Evolutionary conservation across 1,140 invertebrate species (phyloP).

Genomic region (Magallana gigas): DNA sequence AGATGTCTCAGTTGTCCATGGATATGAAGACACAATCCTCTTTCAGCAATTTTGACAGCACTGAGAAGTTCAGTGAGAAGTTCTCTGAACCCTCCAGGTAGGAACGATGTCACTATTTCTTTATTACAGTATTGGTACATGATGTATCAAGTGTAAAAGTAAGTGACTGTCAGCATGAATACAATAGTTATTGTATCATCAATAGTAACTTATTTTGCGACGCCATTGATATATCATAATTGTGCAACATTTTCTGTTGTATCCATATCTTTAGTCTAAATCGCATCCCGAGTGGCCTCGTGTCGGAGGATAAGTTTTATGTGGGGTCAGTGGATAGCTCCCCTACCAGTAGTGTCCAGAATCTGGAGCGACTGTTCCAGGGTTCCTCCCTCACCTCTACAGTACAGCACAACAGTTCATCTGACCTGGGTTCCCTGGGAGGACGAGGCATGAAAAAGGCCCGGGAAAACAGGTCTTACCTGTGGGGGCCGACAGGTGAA

Average conservation of each 20-base stretch:
- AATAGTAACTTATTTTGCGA: too few relatives aligned
- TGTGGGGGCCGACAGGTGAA: constrained; percentile 80
- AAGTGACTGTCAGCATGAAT: too few relatives aligned
- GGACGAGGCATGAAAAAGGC: neutral
- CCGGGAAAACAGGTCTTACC: constrained; percentile 58
- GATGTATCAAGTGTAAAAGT: too few relatives aligned
- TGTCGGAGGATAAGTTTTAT: constrained; percentile 1
- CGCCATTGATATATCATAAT: too few relatives aligned
- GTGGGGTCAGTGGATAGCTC: constrained; percentile 14
- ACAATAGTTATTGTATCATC: too few relatives aligned
- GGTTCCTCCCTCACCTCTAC: constrained; percentile 17
- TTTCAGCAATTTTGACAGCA: constrained; percentile 47
- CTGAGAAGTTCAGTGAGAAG: constrained; percentile 43
- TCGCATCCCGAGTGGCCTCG: neutral
- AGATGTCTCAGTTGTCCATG: constrained; percentile 69
- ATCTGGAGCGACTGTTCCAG: constrained; percentile 4
- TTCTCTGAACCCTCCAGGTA: constrained; percentile 18
- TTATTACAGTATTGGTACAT: too few relatives aligned
- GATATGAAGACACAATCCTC: constrained; percentile 62
- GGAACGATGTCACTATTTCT: neutral
- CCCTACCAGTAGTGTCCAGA: constrained; percentile 6
- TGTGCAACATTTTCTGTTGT: too few relatives aligned
- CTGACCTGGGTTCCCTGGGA: neutral
- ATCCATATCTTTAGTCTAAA: neutral
- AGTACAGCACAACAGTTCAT: neutral